Evolutionary conservation across 2,797 vertebrate species (phyloP).

Genomic region (Lophius americanus): DNA sequence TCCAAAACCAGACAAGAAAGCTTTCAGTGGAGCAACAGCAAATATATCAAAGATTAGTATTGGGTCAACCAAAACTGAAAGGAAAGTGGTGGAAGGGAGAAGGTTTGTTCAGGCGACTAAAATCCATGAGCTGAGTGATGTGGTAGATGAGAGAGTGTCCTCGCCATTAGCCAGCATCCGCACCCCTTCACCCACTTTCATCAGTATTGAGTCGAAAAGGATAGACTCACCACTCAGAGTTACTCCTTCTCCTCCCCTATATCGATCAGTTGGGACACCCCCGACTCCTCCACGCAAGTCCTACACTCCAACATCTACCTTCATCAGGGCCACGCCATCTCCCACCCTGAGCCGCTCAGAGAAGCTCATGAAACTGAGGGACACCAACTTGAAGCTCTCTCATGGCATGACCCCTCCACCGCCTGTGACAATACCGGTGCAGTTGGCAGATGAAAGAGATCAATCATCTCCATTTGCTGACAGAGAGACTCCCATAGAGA

Average conservation of each 20-base stretch:
- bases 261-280: slow-evolving; percentile 73
- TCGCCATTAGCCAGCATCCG: slow-evolving; percentile 83
- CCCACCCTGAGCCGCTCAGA: slow-evolving; percentile 86
- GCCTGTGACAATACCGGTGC: slow-evolving; percentile 64
- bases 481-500: slow-evolving; percentile 74
- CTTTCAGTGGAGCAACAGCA: slow-evolving; percentile 50
- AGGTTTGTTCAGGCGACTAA: slow-evolving; percentile 55
- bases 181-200: slow-evolving; percentile 90
- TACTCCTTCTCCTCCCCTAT: slow-evolving; percentile 80
- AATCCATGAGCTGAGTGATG: slow-evolving; percentile 67
- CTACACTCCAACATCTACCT: slow-evolving; percentile 68
- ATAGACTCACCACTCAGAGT: slow-evolving; percentile 81
- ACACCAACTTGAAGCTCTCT: slow-evolving; percentile 84
- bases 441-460: slow-evolving; percentile 73
- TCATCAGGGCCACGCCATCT: slow-evolving; percentile 79
- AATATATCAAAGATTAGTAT: slow-evolving; percentile 79
- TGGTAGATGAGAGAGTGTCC: slow-evolving; percentile 69
- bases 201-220: slow-evolving; percentile 89
- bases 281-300: slow-evolving; percentile 78
- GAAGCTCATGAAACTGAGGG: slow-evolving; percentile 86
- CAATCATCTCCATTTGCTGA: slow-evolving; percentile 78
- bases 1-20: slow-evolving; percentile 67
- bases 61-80: slow-evolving; percentile 76
- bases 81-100: slow-evolving; percentile 71
- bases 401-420: slow-evolving; percentile 71